Evolutionary conservation across 2,797 vertebrate species (phyloP).

Genomic region (Tokudaia tokunoshimensis): DNA sequence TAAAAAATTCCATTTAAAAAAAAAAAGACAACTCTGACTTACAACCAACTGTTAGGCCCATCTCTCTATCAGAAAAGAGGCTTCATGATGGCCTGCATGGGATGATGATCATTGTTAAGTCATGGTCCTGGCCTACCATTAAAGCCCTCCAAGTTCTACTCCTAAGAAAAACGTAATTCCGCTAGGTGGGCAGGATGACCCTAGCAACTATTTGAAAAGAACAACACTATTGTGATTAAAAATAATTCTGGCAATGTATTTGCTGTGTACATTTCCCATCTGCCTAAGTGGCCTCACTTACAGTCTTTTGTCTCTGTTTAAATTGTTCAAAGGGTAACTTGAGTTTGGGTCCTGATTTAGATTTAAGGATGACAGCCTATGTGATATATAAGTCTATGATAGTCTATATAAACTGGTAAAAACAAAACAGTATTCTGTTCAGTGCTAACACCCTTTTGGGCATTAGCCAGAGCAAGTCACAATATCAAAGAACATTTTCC

Average conservation of each 20-base stretch:
- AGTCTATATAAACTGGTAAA: not conserved
- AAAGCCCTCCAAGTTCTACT: not conserved
- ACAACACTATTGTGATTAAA: not conserved
- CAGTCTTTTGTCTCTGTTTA: not conserved
- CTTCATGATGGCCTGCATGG: not conserved
- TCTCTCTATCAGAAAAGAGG: not conserved
- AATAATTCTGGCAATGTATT: not conserved
- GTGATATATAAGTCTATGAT: not conserved
- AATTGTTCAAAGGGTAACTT: not conserved
- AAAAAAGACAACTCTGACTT: not conserved
- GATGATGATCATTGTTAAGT: not conserved
- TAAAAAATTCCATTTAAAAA: too few species aligned
- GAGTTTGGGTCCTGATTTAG: not conserved
- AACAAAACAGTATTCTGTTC: not conserved
- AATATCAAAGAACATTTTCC: not conserved
- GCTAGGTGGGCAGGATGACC: not conserved
- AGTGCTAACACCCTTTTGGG: not conserved
- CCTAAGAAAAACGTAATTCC: not conserved
- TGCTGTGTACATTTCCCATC: not conserved
- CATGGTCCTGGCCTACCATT: not conserved
- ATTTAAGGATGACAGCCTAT: not conserved
- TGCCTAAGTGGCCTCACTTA: not conserved
- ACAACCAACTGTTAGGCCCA: not conserved
- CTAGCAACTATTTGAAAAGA: not conserved
- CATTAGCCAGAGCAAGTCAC: not conserved